These are phyloP conservation scores for Microctenopoma lineatum DNA, from an alignment of 2,797 vertebrate genomes.

Conservation along the genomic window DNA sequence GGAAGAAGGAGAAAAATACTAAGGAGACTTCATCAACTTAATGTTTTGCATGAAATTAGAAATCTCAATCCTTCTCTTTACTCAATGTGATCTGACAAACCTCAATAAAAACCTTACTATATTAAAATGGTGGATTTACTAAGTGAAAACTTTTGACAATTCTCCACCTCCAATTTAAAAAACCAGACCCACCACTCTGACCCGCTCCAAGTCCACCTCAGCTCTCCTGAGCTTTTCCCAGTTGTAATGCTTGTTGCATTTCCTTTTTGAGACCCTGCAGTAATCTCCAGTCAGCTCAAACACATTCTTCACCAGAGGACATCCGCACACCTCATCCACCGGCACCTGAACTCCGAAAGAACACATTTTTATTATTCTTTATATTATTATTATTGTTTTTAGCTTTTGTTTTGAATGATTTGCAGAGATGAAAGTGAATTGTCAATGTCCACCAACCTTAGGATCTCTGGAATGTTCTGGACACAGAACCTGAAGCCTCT, in stretches of 20 bases:
- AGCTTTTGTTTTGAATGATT: background rate
- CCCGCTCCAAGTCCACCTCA: constrained; percentile 94
- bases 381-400: too few relatives aligned
- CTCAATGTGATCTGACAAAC: background rate
- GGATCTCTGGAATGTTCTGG: constrained; percentile 95
- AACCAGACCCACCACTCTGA: constrained; percentile 88
- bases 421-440: background rate
- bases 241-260: constrained; percentile 96
- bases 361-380: too few relatives aligned
- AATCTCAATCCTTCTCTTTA: background rate
- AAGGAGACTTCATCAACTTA: too few relatives aligned
- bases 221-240: constrained; percentile 96
- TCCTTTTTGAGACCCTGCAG: constrained; percentile 92
- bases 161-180: background rate
- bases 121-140: background rate
- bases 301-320: constrained; percentile 93
- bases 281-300: constrained; percentile 94
- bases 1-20: background rate
- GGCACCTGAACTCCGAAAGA: constrained; percentile 78
- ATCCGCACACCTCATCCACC: constrained; percentile 94
- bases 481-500: constrained; percentile 94
- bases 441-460: constrained; percentile 80
- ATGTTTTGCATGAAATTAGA: background rate
- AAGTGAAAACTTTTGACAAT: background rate
- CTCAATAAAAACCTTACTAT: background rate